These are phyloP conservation scores for Epistrophe eligans DNA, from an alignment of 2,888 invertebrate species.

Conservation along the genomic window DNA sequence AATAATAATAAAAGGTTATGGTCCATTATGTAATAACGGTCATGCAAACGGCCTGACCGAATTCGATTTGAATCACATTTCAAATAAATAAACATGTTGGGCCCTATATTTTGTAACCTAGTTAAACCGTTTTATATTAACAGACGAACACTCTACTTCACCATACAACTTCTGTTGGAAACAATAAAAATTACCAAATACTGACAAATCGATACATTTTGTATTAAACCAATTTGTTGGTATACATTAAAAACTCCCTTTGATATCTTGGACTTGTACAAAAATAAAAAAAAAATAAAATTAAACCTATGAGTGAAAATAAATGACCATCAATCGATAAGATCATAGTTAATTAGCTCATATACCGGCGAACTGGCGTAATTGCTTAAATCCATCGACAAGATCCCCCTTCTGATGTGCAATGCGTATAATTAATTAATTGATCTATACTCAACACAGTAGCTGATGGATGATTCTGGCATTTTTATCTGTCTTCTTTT, in stretches of 20 bases:
- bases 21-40: too few species aligned
- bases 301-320: constrained; percentile 27
- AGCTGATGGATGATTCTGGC: constrained; percentile 12
- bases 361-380: constrained; percentile 53
- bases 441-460: constrained; percentile 56
- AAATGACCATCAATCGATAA: constrained; percentile 69
- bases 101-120: too few species aligned
- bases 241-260: background rate
- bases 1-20: too few species aligned
- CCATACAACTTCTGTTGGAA: too few species aligned
- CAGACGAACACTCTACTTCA: too few species aligned
- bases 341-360: constrained; percentile 70
- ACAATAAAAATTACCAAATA: background rate
- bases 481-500: background rate
- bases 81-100: too few species aligned
- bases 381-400: constrained; percentile 65
- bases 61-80: too few species aligned
- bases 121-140: too few species aligned
- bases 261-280: background rate
- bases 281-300: background rate
- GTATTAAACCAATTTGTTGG: constrained; percentile 40
- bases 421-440: constrained; percentile 70
- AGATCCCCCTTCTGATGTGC: constrained; percentile 43
- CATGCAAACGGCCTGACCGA: too few species aligned
- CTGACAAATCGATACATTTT: constrained; percentile 26